These are phyloP conservation scores for Laupala kohalensis DNA, from an alignment of 1,140 invertebrate species.

Conservation along the genomic window DNA sequence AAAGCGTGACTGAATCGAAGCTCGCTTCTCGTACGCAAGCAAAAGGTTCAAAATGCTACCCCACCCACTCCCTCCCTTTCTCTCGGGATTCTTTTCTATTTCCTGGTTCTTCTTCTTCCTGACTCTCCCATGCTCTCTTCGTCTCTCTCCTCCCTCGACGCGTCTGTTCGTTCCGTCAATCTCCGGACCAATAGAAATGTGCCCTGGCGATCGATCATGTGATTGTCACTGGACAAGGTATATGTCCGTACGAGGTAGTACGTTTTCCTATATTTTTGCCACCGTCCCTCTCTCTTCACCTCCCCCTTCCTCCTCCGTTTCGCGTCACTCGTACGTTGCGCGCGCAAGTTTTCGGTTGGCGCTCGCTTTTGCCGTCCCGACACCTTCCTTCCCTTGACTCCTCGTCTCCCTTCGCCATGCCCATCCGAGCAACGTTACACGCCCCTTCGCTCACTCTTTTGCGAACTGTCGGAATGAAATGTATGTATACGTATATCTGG, in stretches of 20 bases:
- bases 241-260: background rate
- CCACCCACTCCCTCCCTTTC: too few relatives aligned
- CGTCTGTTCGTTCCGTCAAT: background rate
- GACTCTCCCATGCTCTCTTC: background rate
- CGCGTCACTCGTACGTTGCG: too few relatives aligned
- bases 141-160: background rate
- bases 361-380: background rate
- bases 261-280: background rate
- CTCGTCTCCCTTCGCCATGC: background rate
- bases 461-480: background rate
- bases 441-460: background rate
- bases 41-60: background rate
- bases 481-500: background rate
- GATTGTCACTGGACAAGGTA: background rate
- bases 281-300: background rate
- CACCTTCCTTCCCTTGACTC: background rate
- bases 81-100: background rate
- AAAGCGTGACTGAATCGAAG: background rate
- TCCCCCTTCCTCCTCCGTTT: background rate
- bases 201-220: background rate
- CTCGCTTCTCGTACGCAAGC: background rate
- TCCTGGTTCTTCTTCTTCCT: too few relatives aligned
- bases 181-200: background rate
- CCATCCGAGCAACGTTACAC: background rate
- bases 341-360: background rate